These are phyloP conservation scores for Hirundichthys speculiger DNA, from an alignment of 2,113 vertebrate species.

Conservation along the genomic window DNA sequence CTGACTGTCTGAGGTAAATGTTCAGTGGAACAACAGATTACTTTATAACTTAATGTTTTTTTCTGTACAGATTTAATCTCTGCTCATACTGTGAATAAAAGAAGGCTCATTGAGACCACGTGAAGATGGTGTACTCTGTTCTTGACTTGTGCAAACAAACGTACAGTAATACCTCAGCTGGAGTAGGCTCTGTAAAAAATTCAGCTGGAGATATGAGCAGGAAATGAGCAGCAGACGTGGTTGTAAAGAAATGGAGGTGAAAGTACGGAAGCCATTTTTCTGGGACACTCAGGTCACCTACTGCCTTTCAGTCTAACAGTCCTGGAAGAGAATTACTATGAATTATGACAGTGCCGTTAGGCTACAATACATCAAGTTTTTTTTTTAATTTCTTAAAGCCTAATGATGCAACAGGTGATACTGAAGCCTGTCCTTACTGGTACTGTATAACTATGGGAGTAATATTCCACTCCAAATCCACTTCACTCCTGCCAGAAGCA, in stretches of 20 bases:
- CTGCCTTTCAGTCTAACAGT: too few relatives aligned
- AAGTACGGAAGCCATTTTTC: too few relatives aligned
- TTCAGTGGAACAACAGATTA: slow-evolving; percentile 42
- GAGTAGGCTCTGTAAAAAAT: slow-evolving; percentile 41
- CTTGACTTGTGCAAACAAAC: slow-evolving; percentile 19
- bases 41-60: slow-evolving; percentile 30
- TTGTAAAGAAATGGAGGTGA: too few relatives aligned
- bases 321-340: too few relatives aligned
- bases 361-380: slow-evolving; percentile 9
- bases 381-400: not conserved
- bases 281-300: too few relatives aligned
- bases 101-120: slow-evolving; percentile 15
- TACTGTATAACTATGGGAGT: too few relatives aligned
- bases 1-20: slow-evolving; percentile 50
- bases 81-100: slow-evolving; percentile 38
- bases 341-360: too few relatives aligned
- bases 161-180: slow-evolving; percentile 41
- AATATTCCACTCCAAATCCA: slow-evolving; percentile 5
- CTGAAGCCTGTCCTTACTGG: too few relatives aligned
- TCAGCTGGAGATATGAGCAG: slow-evolving; percentile 55
- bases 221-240: slow-evolving; percentile 76
- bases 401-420: too few relatives aligned
- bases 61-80: slow-evolving; percentile 28
- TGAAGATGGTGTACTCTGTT: not conserved
- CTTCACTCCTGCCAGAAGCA: not conserved